Evolutionary conservation across 2,113 vertebrate species (phyloP).

Genomic region (Procavia capensis): DNA sequence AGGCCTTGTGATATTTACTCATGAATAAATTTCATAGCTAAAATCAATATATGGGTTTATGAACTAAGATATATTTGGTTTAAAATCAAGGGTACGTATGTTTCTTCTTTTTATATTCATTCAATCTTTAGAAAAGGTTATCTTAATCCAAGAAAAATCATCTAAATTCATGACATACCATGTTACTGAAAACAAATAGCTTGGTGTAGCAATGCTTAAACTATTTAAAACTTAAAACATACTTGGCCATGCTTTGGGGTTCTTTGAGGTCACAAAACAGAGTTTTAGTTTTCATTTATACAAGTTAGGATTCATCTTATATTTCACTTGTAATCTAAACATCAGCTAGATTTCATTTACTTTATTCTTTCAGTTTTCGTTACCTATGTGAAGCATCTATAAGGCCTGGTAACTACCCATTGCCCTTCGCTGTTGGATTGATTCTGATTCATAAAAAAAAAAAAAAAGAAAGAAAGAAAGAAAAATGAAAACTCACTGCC

Average conservation of each 20-base stretch:
- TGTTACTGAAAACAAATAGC: background rate
- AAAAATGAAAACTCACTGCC: no score
- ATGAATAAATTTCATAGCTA: slow-evolving; percentile 31
- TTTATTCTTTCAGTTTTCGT: background rate
- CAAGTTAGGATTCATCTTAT: background rate
- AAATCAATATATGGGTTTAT: slow-evolving; percentile 1
- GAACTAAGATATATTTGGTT: slow-evolving; percentile 14
- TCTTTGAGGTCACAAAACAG: slow-evolving; percentile 15
- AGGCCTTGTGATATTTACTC: slow-evolving; percentile 54
- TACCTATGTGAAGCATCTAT: background rate
- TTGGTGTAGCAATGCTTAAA: background rate
- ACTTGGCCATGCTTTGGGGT: background rate
- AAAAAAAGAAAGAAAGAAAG: no score
- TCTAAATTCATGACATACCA: slow-evolving; percentile 14
- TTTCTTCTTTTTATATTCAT: background rate
- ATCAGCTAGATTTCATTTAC: background rate
- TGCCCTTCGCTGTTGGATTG: no score
- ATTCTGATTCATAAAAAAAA: no score
- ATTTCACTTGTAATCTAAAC: background rate
- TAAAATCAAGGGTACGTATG: slow-evolving; percentile 28
- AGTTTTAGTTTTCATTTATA: slow-evolving; percentile 17
- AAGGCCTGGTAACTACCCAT: background rate
- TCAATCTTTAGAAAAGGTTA: slow-evolving; percentile 37
- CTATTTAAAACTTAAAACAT: background rate
- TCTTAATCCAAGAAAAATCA: slow-evolving; percentile 29